These are phyloP conservation scores for Creontiades dilutus DNA, from an alignment of 2,888 invertebrate species.

Conservation along the genomic window DNA sequence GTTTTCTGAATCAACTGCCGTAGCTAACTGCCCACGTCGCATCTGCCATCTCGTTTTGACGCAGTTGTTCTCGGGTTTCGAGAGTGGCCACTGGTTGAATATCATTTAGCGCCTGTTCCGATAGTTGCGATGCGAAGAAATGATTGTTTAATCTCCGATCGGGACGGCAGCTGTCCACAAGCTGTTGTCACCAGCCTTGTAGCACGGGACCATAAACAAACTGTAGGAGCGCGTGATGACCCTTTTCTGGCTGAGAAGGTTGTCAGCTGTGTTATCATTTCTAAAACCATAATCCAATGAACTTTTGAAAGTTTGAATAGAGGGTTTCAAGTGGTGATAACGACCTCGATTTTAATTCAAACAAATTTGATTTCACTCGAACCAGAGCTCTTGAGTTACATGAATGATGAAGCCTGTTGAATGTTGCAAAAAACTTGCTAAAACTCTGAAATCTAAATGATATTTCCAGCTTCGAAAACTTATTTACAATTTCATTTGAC, in stretches of 20 bases:
- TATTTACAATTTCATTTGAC: too few relatives aligned
- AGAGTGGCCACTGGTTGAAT: constrained; percentile 65
- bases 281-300: too few relatives aligned
- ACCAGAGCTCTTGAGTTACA: too few relatives aligned
- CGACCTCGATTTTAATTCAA: too few relatives aligned
- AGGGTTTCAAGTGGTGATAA: too few relatives aligned
- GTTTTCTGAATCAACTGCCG: constrained; percentile 65
- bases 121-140: constrained; percentile 36
- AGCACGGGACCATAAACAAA: constrained; percentile 46
- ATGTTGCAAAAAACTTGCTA: too few relatives aligned
- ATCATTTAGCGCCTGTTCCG: constrained; percentile 54
- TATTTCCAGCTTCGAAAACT: too few relatives aligned
- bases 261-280: too few relatives aligned
- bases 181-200: constrained; percentile 59
- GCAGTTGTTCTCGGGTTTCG: constrained; percentile 45
- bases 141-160: constrained; percentile 64
- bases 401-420: too few relatives aligned
- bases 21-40: constrained; percentile 60
- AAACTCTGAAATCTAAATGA: too few relatives aligned
- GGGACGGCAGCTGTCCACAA: constrained; percentile 53
- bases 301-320: too few relatives aligned
- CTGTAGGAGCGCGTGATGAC: constrained; percentile 5
- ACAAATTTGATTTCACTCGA: too few relatives aligned
- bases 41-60: constrained; percentile 54
- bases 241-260: neutral